Conservation (phyloP, 2,113 vertebrate genomes). For the Eidolon helvum region DNA sequence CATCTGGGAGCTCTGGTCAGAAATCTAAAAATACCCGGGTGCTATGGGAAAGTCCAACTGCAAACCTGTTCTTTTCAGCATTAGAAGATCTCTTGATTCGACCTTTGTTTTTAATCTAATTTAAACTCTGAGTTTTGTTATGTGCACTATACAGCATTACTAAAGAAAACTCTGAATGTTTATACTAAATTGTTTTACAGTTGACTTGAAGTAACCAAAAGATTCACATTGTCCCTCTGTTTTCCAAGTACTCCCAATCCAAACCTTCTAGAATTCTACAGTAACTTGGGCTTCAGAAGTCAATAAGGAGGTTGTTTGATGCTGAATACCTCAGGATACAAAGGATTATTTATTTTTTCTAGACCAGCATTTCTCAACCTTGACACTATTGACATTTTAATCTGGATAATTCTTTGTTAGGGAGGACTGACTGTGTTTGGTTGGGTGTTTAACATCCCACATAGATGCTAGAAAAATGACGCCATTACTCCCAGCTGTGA, state of each 20-base stretch:
- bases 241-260: background rate
- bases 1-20: background rate
- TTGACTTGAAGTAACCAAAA: background rate
- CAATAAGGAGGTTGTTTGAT: background rate
- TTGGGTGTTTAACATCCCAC: background rate
- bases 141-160: background rate
- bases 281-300: background rate
- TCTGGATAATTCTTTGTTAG: background rate
- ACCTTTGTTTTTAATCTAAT: background rate
- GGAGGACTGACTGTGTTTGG: background rate
- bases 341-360: background rate
- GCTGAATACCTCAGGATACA: background rate
- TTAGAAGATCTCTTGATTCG: background rate
- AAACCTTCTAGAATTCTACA: background rate
- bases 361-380: background rate
- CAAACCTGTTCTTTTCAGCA: background rate
- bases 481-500: background rate
- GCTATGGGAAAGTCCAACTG: background rate
- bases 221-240: background rate
- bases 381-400: background rate
- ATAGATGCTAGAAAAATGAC: background rate
- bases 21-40: background rate
- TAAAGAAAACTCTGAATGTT: background rate
- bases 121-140: background rate
- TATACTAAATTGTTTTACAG: background rate